Evolutionary conservation across 2,797 vertebrate genomes (phyloP).

Genomic region (Diglossa cyanea): DNA sequence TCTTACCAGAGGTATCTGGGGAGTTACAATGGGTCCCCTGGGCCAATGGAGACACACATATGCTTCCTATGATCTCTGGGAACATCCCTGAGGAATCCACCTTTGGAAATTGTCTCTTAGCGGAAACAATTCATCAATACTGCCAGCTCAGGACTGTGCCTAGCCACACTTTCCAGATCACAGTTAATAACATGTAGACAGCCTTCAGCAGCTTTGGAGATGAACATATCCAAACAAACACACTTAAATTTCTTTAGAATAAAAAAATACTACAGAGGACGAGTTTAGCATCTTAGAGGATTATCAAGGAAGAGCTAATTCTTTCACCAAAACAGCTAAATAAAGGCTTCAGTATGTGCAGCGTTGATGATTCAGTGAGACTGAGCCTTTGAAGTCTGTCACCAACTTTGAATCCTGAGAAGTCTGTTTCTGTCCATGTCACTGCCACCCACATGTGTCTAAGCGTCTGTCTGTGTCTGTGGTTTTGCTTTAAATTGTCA

Average conservation of each 20-base stretch:
- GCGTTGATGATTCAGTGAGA: conserved; percentile 8
- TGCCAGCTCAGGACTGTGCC: background rate
- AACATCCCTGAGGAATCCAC: background rate
- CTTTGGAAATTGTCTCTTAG: background rate
- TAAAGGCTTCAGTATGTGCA: background rate
- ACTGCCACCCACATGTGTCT: conserved; percentile 34
- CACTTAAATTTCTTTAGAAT: background rate
- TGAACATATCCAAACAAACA: background rate
- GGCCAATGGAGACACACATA: background rate
- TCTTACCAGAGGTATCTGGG: background rate
- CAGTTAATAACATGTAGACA: background rate
- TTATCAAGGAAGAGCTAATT: conserved; percentile 26
- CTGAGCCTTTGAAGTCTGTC: conserved; percentile 43
- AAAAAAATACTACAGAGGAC: background rate
- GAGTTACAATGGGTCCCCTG: accelerated
- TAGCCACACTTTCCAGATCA: background rate
- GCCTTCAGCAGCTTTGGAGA: background rate
- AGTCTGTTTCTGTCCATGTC: conserved; percentile 43
- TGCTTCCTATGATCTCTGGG: background rate
- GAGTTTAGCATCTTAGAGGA: background rate
- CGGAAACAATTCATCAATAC: background rate
- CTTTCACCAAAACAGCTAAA: conserved; percentile 34
- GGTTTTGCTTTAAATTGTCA: conserved; percentile 57
- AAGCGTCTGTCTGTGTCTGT: background rate
- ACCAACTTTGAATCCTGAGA: conserved; percentile 14